These are phyloP conservation scores for Euspilapteryx auroguttella DNA, from an alignment of 2,888 invertebrate species.

Conservation along the genomic window DNA sequence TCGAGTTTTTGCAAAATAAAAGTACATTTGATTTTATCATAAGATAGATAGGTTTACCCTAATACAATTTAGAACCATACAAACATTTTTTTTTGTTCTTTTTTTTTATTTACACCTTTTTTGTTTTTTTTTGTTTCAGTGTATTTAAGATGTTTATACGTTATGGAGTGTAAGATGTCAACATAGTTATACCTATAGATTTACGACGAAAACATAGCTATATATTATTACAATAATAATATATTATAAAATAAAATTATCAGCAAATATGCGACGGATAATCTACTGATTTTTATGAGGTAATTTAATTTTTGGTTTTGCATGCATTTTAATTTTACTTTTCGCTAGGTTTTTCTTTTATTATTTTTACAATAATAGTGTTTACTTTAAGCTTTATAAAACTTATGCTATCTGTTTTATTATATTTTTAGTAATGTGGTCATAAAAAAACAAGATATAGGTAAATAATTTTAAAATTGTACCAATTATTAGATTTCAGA, in stretches of 20 bases:
- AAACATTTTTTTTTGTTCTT: conserved; percentile 16
- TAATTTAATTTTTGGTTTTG: conserved; percentile 18
- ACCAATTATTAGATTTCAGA: too few species aligned
- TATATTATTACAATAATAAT: conserved; percentile 61
- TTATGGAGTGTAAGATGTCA: conserved; percentile 55
- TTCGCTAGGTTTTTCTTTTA: not conserved
- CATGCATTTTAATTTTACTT: conserved; percentile 2
- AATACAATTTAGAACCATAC: too few species aligned
- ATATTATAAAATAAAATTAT: conserved; percentile 44
- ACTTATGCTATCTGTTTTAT: too few species aligned
- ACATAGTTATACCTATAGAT: conserved; percentile 55
- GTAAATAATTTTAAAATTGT: too few species aligned
- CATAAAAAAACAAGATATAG: too few species aligned
- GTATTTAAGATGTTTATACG: conserved; percentile 55
- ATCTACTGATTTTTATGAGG: conserved; percentile 47
- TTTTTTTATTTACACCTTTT: conserved; percentile 16
- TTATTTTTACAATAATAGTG: not conserved
- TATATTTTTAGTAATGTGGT: too few species aligned
- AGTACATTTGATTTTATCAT: too few species aligned
- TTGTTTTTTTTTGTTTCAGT: conserved; percentile 49
- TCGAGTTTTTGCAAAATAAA: too few species aligned
- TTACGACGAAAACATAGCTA: conserved; percentile 51
- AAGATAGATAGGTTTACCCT: too few species aligned
- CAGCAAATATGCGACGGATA: conserved; percentile 42
- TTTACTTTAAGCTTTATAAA: too few species aligned